Percentiles rank a stretch among this genome's conserved stretches.
phyloP scores from a whole-genome alignment of 2,888 invertebrate genomes.

The Xestobium rufovillosum region DNA sequence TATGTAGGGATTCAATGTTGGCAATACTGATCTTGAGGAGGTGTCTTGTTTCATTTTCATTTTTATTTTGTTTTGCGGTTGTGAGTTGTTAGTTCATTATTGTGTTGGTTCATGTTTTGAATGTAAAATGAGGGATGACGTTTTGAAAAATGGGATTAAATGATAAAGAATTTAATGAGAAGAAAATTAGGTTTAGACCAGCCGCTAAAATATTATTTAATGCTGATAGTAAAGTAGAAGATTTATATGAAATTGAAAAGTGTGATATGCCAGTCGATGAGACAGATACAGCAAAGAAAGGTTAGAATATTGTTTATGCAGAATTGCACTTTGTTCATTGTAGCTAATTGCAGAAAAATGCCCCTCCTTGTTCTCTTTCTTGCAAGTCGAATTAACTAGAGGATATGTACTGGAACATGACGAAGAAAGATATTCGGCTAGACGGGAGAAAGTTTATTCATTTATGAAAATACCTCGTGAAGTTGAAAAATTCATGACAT shows the following conservation, averaged over 20 bases:
- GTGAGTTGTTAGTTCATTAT: too few species aligned
- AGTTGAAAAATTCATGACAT: constrained; percentile 85
- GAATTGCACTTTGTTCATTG: constrained; percentile 2
- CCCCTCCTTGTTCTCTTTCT: constrained; percentile 56
- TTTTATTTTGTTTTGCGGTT: too few species aligned
- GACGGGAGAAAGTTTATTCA: constrained; percentile 92
- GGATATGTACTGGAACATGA: constrained; percentile 93
- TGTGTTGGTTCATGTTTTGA: too few species aligned
- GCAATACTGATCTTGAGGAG: too few species aligned
- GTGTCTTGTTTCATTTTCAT: too few species aligned
- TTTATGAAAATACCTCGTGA: constrained; percentile 94
- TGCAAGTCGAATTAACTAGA: constrained; percentile 81
- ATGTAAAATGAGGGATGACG: neutral
- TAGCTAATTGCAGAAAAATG: constrained; percentile 29
- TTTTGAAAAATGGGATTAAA: constrained; percentile 15
- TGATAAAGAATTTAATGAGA: constrained; percentile 32
- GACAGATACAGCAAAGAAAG: constrained; percentile 31
- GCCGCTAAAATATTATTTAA: constrained; percentile 40
- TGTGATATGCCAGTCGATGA: constrained; percentile 26
- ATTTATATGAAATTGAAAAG: constrained; percentile 33
- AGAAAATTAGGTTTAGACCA: constrained; percentile 46
- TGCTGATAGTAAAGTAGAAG: constrained; percentile 40
- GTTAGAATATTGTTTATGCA: constrained; percentile 17
- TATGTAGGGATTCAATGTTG: too few species aligned
- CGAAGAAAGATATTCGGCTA: constrained; percentile 87